Base-by-base conservation (phyloP, 35 echinoderm and acorn worm species). In the Hemicentrotus pulcherrimus region DNA sequence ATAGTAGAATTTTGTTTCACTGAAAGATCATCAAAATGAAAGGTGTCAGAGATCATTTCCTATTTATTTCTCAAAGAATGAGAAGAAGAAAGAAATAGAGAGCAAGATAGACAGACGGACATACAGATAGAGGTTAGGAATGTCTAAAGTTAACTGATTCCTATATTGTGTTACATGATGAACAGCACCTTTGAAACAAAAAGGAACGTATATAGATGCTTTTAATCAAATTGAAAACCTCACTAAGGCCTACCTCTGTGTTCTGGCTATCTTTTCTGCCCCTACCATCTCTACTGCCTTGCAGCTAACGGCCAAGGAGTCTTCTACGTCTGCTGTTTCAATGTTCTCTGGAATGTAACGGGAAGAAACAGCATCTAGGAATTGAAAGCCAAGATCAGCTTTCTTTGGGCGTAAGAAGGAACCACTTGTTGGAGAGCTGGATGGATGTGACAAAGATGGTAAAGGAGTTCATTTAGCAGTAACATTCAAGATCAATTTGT, bases 321-420 rank as follows among this genome's bases (percentile, higher is more conserved):
- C 92, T 60, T 99, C 97, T 85, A 99, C 90, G 86, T 96, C 98
- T 22, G 92, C 97, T 9, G 97, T 97, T n/a, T 97, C 89, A 22
- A 94, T 33, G 86, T 99, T 90, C 24, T 97, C 96, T 33, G 97
- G 97, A 30, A 97, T 96, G 87, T 99, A 99, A 24, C 97, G 86
- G 24, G 97, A 97, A 32, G 52, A 87, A 18, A 99, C 46, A 18
- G 98, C 98, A 18, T 41, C 32, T 30, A 96, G 31, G 88, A 97
- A 97, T 24, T 94, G 94, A 41, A 96, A 58, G 9, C 98, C 98
- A 95, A 94, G 94, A 86, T 97, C 97, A 22, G 97, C 95, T 50
- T 99, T 99, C 78, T 96, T 97, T 35, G 97, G 96, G n/a, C 98
- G 95, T 13, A 99, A 45, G 88, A 99, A 99, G 32, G 98, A 99